Evolutionary conservation across 2,888 invertebrate species (phyloP).

Genomic region (Napeogenes inachia): DNA sequence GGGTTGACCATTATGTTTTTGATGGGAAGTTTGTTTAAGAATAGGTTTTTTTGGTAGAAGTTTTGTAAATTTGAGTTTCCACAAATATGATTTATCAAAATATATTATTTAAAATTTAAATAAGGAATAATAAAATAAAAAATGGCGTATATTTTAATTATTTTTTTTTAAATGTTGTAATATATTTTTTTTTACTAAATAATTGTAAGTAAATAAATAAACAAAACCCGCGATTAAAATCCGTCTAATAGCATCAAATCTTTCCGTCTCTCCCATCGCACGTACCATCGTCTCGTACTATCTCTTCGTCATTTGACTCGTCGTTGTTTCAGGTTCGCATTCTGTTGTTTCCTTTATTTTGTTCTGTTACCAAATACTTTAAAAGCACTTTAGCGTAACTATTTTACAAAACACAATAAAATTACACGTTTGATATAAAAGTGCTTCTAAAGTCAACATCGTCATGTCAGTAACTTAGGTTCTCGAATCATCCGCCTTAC

Average conservation of each 20-base stretch:
- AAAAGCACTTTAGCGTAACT: constrained; percentile 22
- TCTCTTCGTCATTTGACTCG: constrained; percentile 33
- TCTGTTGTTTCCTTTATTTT: constrained; percentile 34
- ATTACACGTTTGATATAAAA: not conserved
- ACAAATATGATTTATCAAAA: not conserved
- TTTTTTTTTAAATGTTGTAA: not conserved
- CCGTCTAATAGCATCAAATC: constrained; percentile 27
- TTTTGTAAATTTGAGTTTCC: not conserved
- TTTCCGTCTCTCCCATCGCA: constrained; percentile 50
- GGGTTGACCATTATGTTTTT: not conserved
- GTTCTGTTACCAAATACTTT: constrained; percentile 35
- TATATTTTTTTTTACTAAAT: not conserved
- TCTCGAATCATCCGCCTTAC: constrained; percentile 72
- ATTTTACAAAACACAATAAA: not conserved
- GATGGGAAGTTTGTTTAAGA: not conserved
- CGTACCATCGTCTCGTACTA: constrained; percentile 36
- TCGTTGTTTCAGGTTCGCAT: constrained; percentile 30
- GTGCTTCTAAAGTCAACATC: not conserved
- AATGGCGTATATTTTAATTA: not conserved
- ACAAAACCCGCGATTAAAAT: constrained; percentile 27
- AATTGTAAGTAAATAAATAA: not conserved
- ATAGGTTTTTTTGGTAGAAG: not conserved
- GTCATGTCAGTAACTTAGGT: constrained; percentile 36
- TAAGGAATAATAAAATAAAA: too few species aligned
- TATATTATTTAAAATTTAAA: not conserved